A percentile compares a stretch with the other conserved stretches of the same genome.
Evolutionary conservation across 2,888 invertebrate genomes (phyloP).

Genomic region (Sphaerophoria taeniata): DNA sequence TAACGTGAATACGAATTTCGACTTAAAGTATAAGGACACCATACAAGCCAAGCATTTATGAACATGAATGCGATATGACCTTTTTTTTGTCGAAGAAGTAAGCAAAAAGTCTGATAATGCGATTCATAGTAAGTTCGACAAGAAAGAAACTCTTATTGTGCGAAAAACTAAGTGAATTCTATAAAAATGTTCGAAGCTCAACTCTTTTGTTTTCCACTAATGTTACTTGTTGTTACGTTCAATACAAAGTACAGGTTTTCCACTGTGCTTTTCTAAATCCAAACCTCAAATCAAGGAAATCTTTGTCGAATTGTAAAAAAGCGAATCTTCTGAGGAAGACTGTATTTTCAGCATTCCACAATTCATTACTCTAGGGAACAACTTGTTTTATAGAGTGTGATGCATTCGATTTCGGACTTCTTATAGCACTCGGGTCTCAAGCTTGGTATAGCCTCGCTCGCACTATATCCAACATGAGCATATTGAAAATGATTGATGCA

Average conservation of each 20-base stretch:
- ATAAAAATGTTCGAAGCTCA: too few species aligned
- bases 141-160: not conserved
- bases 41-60: not conserved
- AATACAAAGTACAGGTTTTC: too few species aligned
- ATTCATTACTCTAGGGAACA: slow-evolving; percentile 41
- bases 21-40: slow-evolving; percentile 38
- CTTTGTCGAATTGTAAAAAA: too few species aligned
- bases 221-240: too few species aligned
- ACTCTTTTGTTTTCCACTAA: too few species aligned
- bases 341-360: slow-evolving; percentile 56
- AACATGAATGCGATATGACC: slow-evolving; percentile 19
- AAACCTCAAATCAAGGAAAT: too few species aligned
- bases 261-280: too few species aligned
- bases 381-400: slow-evolving; percentile 46
- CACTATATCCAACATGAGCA: slow-evolving; percentile 13
- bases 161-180: too few species aligned
- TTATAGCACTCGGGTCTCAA: slow-evolving; percentile 10
- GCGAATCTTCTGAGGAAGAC: too few species aligned
- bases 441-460: slow-evolving; percentile 20
- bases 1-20: slow-evolving; percentile 60
- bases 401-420: slow-evolving; percentile 13
- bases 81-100: not conserved
- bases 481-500: slow-evolving; percentile 64
- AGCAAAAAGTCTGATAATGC: too few species aligned
- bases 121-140: slow-evolving; percentile 26